Evolutionary conservation across 2,113 vertebrate genomes (phyloP).

Genomic region (Gopherus evgoodei): DNA sequence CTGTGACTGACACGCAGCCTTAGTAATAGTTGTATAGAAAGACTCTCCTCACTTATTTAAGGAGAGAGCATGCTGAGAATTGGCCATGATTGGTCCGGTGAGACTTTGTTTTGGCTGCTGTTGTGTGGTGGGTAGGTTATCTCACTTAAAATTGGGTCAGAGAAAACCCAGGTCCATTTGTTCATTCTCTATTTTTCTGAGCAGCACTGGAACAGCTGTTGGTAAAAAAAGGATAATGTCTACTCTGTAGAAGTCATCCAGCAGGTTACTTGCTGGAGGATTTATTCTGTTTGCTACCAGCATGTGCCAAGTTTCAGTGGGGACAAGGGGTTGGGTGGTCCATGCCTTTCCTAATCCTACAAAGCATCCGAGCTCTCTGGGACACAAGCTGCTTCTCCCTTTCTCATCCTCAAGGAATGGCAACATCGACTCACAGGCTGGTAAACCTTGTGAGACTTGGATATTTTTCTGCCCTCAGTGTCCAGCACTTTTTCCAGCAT

Average conservation of each 20-base stretch:
- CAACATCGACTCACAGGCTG: background rate
- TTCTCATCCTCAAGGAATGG: background rate
- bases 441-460: background rate
- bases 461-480: background rate
- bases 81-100: too few species aligned
- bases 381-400: background rate
- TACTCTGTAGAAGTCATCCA: slow-evolving; percentile 36
- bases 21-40: too few species aligned
- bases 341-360: background rate
- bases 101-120: background rate
- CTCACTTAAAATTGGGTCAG: background rate
- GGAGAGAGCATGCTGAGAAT: background rate
- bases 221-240: too few species aligned
- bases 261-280: background rate
- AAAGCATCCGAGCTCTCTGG: background rate
- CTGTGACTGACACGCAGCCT: too few species aligned
- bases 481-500: background rate
- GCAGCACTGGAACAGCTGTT: too few species aligned
- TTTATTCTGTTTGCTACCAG: slow-evolving; percentile 46
- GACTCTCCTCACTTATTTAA: too few species aligned
- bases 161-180: too few species aligned
- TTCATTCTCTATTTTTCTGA: too few species aligned
- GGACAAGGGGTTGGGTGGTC: slow-evolving; percentile 25
- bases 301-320: slow-evolving; percentile 7
- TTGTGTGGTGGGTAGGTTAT: background rate